Base-by-base conservation (phyloP, 2,113 vertebrate species). In the Notechis scutatus region DNA sequence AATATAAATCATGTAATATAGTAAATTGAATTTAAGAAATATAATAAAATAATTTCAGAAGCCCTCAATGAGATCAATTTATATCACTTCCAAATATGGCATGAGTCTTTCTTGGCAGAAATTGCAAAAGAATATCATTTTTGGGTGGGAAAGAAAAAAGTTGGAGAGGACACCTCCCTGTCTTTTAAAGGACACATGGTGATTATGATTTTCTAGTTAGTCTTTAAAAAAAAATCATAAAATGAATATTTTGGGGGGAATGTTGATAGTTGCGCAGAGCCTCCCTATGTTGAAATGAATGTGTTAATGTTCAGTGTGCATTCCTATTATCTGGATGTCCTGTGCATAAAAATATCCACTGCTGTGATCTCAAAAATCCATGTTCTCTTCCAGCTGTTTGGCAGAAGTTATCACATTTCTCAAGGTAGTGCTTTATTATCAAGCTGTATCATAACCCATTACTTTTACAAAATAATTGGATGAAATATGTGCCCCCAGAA, bases 391-490 rank as follows among this genome's bases (percentile, higher is more conserved):
- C 42, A 61, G 12, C 12, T 42, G 5, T 34, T 69, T 42, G 14
- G 86, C 57, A 88, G 15, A 92, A 61, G 18, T 56, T 69, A 91
- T 91, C 12, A 94, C 59, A n/a, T 94, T 10, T 69, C 42, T 55
- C 92, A 86, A 52, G 14, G 6, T 64, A 54, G 6, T 87, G 85
- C 18, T 55, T 59, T 94, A 91, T 57, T 91, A 34, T 93, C 11
- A 88, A 91, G 57, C 24, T 90, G 47, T 87, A 91, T 85, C 90
- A 91, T 92, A 45, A 34, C 34, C 10, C 18, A 47, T 91, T 55
- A 5, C 1, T 34, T 94, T 81, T 94, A 34, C 88, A 91, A 86
- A 92, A 94, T 57, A 91, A 89, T 42, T 92, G 57, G 39, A 90
- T 52, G 34, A 24, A 91, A 20, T 92, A 91, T 61, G 91, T 56